Evolutionary conservation across 2,888 invertebrate genomes (phyloP).

Genomic region (Coleophora flavipennella): DNA sequence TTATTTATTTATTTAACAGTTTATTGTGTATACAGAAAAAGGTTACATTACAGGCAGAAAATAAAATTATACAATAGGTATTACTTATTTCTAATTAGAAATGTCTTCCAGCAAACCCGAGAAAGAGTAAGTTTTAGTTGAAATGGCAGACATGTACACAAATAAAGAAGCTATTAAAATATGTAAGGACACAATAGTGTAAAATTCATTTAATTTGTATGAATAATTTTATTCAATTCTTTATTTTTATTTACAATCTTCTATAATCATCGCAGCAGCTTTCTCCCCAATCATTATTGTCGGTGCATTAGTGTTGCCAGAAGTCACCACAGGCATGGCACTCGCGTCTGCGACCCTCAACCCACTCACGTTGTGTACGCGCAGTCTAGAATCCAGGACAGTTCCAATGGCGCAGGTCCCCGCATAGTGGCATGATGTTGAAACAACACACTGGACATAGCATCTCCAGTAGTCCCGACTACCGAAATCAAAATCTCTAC

Average conservation of each 20-base stretch:
- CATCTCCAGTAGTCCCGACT: slow-evolving; percentile 66
- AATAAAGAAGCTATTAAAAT: too few species aligned
- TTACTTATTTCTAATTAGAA: too few species aligned
- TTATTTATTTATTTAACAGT: too few species aligned
- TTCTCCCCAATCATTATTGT: slow-evolving; percentile 25
- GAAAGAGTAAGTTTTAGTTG: too few species aligned
- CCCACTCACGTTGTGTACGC: slow-evolving; percentile 19
- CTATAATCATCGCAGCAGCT: slow-evolving; percentile 15
- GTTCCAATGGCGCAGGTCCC: slow-evolving; percentile 25
- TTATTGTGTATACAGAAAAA: too few species aligned
- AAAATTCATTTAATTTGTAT: too few species aligned
- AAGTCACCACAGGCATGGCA: slow-evolving; percentile 20
- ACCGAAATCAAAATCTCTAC: background rate
- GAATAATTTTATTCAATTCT: too few species aligned
- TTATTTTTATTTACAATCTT: background rate
- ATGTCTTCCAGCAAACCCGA: too few species aligned
- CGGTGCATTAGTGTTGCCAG: slow-evolving; percentile 24
- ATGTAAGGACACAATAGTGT: too few species aligned
- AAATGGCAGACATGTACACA: too few species aligned
- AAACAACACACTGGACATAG: slow-evolving; percentile 57
- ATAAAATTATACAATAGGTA: too few species aligned
- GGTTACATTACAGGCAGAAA: too few species aligned
- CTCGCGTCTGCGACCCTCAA: slow-evolving; percentile 27
- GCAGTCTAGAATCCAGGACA: slow-evolving; percentile 21
- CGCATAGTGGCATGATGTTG: slow-evolving; percentile 70